These are phyloP conservation scores for Propithecus perrieri DNA, from an alignment of 2,797 vertebrate genomes.

Conservation along the genomic window DNA sequence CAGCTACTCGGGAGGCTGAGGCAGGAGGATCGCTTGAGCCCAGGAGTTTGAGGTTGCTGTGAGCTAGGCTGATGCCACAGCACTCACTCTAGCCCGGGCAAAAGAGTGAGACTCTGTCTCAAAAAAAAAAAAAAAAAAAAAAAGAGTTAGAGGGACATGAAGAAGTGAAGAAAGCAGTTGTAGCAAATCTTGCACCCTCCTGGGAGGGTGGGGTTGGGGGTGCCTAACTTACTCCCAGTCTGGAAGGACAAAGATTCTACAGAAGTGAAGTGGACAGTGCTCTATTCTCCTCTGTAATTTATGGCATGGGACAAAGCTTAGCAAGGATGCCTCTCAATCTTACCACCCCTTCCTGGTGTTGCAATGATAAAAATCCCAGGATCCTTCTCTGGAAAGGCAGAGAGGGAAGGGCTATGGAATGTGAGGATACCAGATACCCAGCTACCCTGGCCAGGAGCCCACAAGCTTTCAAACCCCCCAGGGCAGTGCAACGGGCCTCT, in stretches of 20 bases:
- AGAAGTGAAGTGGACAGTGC: neutral
- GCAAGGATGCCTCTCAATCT: neutral
- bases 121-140: too few species aligned
- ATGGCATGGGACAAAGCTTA: neutral
- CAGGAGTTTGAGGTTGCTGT: neutral
- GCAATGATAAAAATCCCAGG: neutral
- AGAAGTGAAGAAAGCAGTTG: neutral
- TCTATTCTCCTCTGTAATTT: neutral
- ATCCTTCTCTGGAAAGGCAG: conserved; percentile 43
- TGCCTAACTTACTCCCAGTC: neutral
- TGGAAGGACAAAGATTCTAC: conserved; percentile 12
- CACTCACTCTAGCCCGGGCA: neutral
- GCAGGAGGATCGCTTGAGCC: neutral
- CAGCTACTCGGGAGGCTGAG: neutral
- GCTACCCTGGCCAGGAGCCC: conserved; percentile 54
- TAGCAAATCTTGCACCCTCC: neutral
- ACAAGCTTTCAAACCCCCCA: conserved; percentile 44
- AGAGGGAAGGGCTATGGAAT: conserved; percentile 59
- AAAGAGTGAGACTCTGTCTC: neutral
- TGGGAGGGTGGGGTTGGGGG: neutral
- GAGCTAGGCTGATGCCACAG: neutral
- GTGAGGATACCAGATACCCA: conserved; percentile 52
- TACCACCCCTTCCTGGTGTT: neutral
- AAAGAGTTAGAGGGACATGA: neutral
- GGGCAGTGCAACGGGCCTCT: neutral